Evolutionary conservation across 2,113 vertebrate species (phyloP).

Genomic region (Macquaria ambigua): DNA sequence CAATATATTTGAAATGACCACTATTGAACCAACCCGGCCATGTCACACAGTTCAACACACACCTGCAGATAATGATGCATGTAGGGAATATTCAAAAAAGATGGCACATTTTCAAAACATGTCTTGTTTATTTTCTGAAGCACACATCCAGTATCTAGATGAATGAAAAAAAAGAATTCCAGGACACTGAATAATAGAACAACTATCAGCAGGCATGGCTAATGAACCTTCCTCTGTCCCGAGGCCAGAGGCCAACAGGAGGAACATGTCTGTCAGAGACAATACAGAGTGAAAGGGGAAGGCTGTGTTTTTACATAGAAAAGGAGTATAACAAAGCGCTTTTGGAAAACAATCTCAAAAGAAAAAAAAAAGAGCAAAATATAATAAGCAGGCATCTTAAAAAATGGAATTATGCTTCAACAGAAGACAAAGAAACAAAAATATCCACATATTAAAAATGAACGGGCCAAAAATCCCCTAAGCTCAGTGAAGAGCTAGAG

Average conservation of each 20-base stretch:
- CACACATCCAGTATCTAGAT: conserved; percentile 84
- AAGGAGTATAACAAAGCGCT: conserved; percentile 63
- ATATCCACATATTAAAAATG: conserved; percentile 70
- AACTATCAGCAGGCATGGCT: conserved; percentile 81
- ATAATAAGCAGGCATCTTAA: conserved; percentile 58
- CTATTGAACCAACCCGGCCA: not conserved
- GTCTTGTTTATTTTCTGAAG: conserved; percentile 85
- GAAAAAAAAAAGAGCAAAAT: conserved; percentile 27
- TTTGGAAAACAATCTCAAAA: conserved; percentile 37
- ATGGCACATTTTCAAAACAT: conserved; percentile 73
- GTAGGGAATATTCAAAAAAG: conserved; percentile 33
- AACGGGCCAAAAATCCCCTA: conserved; percentile 65
- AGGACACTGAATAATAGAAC: conserved; percentile 78
- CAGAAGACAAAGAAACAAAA: conserved; percentile 49
- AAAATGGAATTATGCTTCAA: conserved; percentile 54
- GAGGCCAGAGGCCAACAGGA: conserved; percentile 48
- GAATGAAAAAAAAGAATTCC: conserved; percentile 74
- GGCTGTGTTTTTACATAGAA: conserved; percentile 65
- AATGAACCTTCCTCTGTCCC: conserved; percentile 63
- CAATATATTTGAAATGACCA: not conserved
- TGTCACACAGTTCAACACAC: not conserved
- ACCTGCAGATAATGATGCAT: conserved; percentile 3
- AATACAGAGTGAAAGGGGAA: conserved; percentile 49
- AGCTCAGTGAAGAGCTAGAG: conserved; percentile 65
- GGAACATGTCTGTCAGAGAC: conserved; percentile 57